Conservation (phyloP, 2,113 vertebrate genomes). For the Cyprinodon brontotheroides region DNA sequence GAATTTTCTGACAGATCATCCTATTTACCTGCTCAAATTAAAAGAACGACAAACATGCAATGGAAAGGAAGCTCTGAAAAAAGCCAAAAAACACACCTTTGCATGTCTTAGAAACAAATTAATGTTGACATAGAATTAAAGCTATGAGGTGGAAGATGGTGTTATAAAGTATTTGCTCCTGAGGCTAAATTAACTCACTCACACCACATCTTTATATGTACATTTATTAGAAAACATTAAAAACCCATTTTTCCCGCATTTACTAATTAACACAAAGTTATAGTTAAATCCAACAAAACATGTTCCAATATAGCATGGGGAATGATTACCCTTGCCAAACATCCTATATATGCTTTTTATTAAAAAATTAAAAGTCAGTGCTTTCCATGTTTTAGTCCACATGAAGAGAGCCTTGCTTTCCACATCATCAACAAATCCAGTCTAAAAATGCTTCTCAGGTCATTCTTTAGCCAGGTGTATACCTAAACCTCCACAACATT, state of each 20-base stretch:
- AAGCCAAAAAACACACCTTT: no score
- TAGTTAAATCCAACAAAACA: no score
- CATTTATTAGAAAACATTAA: background rate
- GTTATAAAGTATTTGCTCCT: background rate
- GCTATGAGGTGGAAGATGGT: no score
- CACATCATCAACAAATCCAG: slow-evolving; percentile 6
- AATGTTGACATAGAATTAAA: no score
- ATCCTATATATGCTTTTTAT: background rate
- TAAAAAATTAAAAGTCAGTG: background rate
- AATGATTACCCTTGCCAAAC: background rate
- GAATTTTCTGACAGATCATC: no score
- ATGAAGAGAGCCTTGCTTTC: slow-evolving; percentile 4
- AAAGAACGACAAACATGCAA: no score
- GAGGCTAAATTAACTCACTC: background rate
- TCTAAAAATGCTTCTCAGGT: slow-evolving; percentile 26
- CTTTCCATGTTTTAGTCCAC: slow-evolving; percentile 11
- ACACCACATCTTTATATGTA: background rate
- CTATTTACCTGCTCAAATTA: no score
- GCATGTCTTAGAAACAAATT: no score
- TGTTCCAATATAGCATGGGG: background rate
- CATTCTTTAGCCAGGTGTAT: slow-evolving; percentile 72
- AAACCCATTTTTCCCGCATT: background rate
- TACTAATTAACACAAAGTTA: background rate
- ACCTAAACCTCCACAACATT: slow-evolving; percentile 73
- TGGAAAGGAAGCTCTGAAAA: no score